Evolutionary conservation across 1,140 invertebrate species (phyloP).

Genomic region (Planococcus citri): DNA sequence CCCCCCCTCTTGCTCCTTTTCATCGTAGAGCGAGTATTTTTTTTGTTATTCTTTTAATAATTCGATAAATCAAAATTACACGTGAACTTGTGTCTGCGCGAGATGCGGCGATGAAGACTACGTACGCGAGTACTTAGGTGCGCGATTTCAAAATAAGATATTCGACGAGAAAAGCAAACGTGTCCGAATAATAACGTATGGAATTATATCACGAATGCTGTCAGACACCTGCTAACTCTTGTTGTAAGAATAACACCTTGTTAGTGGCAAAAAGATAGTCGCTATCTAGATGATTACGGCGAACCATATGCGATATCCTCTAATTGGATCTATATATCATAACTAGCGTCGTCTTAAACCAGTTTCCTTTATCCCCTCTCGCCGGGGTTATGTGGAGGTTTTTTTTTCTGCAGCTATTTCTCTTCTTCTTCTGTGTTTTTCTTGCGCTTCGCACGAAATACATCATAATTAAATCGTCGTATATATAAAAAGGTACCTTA

Average conservation of each 20-base stretch:
- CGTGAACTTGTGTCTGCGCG: no score
- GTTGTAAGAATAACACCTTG: constrained; percentile 18
- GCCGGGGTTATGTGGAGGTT: no score
- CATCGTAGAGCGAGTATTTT: no score
- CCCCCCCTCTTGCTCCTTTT: no score
- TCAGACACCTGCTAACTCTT: constrained; percentile 15
- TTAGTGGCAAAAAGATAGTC: constrained; percentile 14
- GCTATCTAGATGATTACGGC: constrained; percentile 12
- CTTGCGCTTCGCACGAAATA: no score
- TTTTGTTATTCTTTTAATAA: not conserved
- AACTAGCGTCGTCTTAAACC: constrained; percentile 5
- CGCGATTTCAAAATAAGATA: not conserved
- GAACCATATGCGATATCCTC: constrained; percentile 13
- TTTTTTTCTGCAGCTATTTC: no score
- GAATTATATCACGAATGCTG: constrained; percentile 15
- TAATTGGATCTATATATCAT: constrained; percentile 19
- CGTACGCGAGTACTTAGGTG: not conserved
- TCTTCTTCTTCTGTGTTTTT: no score
- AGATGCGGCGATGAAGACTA: not conserved
- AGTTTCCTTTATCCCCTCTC: not conserved
- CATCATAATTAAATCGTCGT: no score
- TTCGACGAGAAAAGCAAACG: not conserved
- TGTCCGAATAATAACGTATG: constrained; percentile 14
- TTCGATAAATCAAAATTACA: not conserved
- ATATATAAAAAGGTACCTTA: no score